Evolutionary conservation across 2,113 vertebrate genomes (phyloP).

Genomic region (Sceloporus undulatus): DNA sequence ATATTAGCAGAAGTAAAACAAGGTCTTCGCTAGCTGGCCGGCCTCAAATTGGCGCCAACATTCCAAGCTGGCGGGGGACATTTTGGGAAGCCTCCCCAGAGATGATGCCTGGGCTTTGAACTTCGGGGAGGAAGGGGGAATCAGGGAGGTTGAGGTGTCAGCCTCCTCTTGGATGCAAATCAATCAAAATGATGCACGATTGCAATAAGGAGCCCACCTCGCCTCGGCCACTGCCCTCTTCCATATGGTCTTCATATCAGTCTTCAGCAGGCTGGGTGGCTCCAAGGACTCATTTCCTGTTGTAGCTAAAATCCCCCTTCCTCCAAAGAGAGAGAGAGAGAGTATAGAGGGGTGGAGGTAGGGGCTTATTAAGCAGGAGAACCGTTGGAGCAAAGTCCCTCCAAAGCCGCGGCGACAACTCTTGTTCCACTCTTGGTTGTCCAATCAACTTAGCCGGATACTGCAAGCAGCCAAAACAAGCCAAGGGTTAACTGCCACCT

Average conservation of each 20-base stretch:
- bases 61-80: constrained; percentile 55
- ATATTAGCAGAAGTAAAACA: constrained; percentile 55
- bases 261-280: constrained; percentile 71
- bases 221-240: constrained; percentile 68
- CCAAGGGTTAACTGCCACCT: not conserved
- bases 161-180: constrained; percentile 76
- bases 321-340: constrained; percentile 53
- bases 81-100: constrained; percentile 57
- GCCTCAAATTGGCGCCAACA: constrained; percentile 57
- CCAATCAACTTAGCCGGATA: constrained; percentile 21
- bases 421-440: constrained; percentile 18
- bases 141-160: constrained; percentile 62
- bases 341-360: not conserved
- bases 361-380: constrained; percentile 55
- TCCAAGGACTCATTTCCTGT: constrained; percentile 77
- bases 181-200: constrained; percentile 74
- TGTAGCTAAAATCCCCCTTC: constrained; percentile 61
- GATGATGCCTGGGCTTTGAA: constrained; percentile 73
- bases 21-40: constrained; percentile 45
- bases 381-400: constrained; percentile 45
- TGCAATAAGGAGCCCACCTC: constrained; percentile 67
- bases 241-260: constrained; percentile 76
- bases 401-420: constrained; percentile 23
- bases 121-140: constrained; percentile 36
- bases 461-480: constrained; percentile 4